Evolutionary conservation across 1,140 invertebrate genomes (phyloP), one percentile per base, ranked within the genome.

Genomic region (Atta texana): DNA sequence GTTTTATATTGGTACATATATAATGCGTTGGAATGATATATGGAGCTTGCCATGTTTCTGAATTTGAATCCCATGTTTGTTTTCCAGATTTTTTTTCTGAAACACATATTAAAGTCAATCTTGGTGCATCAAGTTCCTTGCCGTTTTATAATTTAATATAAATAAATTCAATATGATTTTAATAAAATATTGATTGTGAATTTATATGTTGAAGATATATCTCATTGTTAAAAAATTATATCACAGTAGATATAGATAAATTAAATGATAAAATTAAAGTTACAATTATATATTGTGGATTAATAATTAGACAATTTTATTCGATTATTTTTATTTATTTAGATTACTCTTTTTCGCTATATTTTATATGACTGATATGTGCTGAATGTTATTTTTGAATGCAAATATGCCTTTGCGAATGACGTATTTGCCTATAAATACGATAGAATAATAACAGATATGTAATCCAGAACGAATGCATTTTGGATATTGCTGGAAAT

Each of bases 371-470:
- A 81, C 59, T 71, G 31, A 80, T 80, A 28, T 7, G 31, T 55
- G 6, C 21, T 21, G 31, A 55, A 69, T 39, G 4, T 74, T 84
- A 7, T 84, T 74, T 44, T 74, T 21, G 49, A 51, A 82, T 72
- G 18, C 18, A 74, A 74, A 75, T 61, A 63, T 10, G n/a, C 3
- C 4, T 51, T 74, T 34, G 55, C 55, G 16, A 82, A 61, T 74
- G 74, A 51, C 31, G 4, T 8, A 49, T 75, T 21, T 12, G 24
- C 7, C 7, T 39, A 39, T 57, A 14, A 39, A 61, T 31, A 74
- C 28, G 44, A 14, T 39, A 75, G 39, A 44, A 61, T 49, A 55
- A 84, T 75, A 84, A 84, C 51, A 61, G 55, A 75, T 63, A 21
- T 49, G 7, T 74, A 81, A 81, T 71, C 21, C 16, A 21, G 14